Base-by-base conservation (phyloP, 2,113 vertebrate genomes). In the Daboia siamensis region DNA sequence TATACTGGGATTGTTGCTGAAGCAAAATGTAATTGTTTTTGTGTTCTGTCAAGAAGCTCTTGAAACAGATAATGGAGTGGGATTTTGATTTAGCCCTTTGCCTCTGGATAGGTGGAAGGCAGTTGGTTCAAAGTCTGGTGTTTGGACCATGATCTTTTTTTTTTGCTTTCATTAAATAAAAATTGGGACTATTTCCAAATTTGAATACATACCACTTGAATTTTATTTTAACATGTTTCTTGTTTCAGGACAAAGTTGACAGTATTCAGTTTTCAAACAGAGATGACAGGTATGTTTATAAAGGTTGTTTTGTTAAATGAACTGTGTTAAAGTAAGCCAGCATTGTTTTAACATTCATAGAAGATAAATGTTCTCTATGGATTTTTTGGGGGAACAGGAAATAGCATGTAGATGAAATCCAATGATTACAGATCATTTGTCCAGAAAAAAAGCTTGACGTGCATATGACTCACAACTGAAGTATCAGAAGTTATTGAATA, bases 221-320 rank as follows among this genome's bases (percentile, higher is more conserved):
- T 89, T 84, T 26, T 59, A 12, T 74, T 92, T 26, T 93, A 56
- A 96, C 3, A 26, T 69, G 21, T 89, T 0, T 61, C 91, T 51
- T 86, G 56, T 90, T 97, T 39, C 88, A 99, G 99, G 99, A 99
- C 95, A 99, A 99, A 98, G 99, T 99, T 90, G 99, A 99, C 96
- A 99, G 99, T 96, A 99, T 99, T 95, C 99, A 99, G 51, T 99
- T 99, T 96, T 99, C 98, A 95, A 99, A 99, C 95, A 97, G 95
- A 52, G 98, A 98, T 94, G 98, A 99, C 95, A 98, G 99, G 99
- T 99, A 98, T 92, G 97, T 96, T 86, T 57, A 88, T 39, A 44
- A 44, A 24, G 44, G 4, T 90, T 80, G 23, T 13, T 24, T 91
- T 91, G 52, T 85, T 59, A 59, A 9, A 59, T 8, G 23, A 80